These are phyloP conservation scores for Sterna hirundo DNA, from an alignment of 2,113 vertebrate genomes.

Conservation along the genomic window DNA sequence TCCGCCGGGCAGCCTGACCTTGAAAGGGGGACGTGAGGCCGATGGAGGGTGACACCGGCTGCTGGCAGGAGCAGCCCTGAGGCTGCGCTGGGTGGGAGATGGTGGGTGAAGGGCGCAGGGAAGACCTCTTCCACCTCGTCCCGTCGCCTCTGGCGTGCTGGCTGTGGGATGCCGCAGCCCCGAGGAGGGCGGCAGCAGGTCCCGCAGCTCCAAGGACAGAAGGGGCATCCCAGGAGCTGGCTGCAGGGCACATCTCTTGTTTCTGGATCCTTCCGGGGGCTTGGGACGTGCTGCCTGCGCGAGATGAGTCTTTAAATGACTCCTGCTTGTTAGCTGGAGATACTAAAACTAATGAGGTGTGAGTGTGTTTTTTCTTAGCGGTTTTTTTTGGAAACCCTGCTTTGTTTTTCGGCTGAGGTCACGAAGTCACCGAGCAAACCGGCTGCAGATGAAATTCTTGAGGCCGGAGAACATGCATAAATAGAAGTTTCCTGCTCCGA, in stretches of 20 bases:
- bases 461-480: conserved; percentile 57
- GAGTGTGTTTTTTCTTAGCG: background rate
- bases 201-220: background rate
- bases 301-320: conserved; percentile 49
- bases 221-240: background rate
- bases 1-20: background rate
- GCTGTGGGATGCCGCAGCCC: background rate
- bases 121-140: background rate
- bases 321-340: conserved; percentile 39
- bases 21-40: background rate
- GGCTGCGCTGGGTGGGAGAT: background rate
- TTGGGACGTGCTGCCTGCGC: fast-evolving
- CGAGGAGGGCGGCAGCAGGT: background rate
- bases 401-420: conserved; percentile 63
- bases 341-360: conserved; percentile 54
- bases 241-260: background rate
- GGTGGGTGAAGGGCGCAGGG: fast-evolving
- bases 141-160: fast-evolving
- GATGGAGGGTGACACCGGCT: background rate
- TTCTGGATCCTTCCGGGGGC: background rate
- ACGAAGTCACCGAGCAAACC: conserved; percentile 43
- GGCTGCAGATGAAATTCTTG: conserved; percentile 61
- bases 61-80: background rate
- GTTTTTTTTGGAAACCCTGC: conserved; percentile 56
- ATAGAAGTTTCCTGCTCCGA: conserved; percentile 64